Base-by-base conservation (phyloP, 1,140 invertebrate species). In the Laupala kohalensis region DNA sequence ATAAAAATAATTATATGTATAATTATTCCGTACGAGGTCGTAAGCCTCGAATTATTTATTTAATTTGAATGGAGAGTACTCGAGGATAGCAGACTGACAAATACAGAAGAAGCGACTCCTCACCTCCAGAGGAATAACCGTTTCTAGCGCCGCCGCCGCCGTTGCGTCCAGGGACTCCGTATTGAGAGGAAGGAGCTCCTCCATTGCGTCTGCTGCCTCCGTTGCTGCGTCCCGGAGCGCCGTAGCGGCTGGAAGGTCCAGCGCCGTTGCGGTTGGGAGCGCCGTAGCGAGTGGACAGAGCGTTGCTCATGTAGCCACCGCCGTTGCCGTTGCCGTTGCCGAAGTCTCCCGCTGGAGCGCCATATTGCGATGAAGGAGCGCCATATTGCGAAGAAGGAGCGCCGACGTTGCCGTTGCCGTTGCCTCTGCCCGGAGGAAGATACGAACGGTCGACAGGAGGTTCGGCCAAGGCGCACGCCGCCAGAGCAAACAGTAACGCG, bases 341-440 rank as follows among this genome's bases (percentile, higher is more conserved):
- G 25, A 70, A 53, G 23, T 53, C 63, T 19, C 63, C 70, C 5
- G 53, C 27, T 27, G 73, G 73, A 24, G 19, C 23, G 15, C 73
- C 74, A 29, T 73, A 74, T 25, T 71, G 69, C 3, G 67, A 66
- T n/a, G 72, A 67, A 3, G 70, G 71, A 5, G 67, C 37, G 63
- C 25, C 9, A n/a, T n/a, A n/a, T 19, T 70, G 72, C 5, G 69
- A 5, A 3, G 65, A 65, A 29, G 37, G 26, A 6, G 63, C 30
- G 6, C 29, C n/a, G 30, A 27, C 30, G 19, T 72, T 37, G 13
- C 63, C 23, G n/a, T 67, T 23, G 2, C 29, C 72, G 25, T 70
- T 64, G 12, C 29, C 30, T n/a, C 27, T 13, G 12, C 67, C 67
- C 24, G 71, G 65, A 13, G 71, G 71, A 15, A 72, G 66, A 28